Evolutionary conservation across 2,888 invertebrate species (phyloP).

Genomic region (Cerceris ruficornis): DNA sequence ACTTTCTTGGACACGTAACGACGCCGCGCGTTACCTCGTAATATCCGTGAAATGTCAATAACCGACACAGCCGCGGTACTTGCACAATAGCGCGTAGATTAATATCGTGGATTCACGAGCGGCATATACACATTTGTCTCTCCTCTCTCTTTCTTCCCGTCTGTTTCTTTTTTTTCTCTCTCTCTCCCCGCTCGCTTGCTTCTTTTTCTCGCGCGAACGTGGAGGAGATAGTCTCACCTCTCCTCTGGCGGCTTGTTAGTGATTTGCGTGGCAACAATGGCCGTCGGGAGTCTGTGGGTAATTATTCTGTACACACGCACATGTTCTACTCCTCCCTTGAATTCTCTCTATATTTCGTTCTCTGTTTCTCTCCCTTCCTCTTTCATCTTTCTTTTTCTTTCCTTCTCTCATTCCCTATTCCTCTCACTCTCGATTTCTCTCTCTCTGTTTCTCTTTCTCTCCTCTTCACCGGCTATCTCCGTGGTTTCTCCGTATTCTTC

Average conservation of each 20-base stretch:
- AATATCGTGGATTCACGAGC: conserved; percentile 15
- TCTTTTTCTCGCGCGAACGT: conserved; percentile 34
- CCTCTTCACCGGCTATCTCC: conserved; percentile 5
- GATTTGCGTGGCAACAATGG: conserved; percentile 66
- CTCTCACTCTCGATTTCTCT: conserved; percentile 1
- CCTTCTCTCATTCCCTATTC: conserved; percentile 15
- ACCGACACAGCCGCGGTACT: conserved; percentile 32
- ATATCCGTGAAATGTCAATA: conserved; percentile 50
- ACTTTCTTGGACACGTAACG: conserved; percentile 27
- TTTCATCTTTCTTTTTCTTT: conserved; percentile 23
- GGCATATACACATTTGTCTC: not conserved
- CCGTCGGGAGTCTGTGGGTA: conserved; percentile 56
- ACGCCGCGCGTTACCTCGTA: conserved; percentile 17
- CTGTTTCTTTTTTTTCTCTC: not conserved
- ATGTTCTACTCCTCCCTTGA: conserved; percentile 2
- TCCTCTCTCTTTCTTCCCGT: conserved; percentile 9
- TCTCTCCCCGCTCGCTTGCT: conserved; percentile 2
- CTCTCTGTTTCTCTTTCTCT: conserved; percentile 20
- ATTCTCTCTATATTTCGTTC: conserved; percentile 13
- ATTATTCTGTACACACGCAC: conserved; percentile 61
- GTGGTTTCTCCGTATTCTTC: conserved; percentile 13
- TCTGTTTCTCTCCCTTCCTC: not conserved
- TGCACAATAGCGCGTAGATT: conserved; percentile 39
- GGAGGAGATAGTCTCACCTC: conserved; percentile 57
- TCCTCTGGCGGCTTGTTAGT: conserved; percentile 58